A percentile compares a stretch with the other conserved stretches of the same genome.
Conservation (phyloP, 2,888 invertebrate species). For the Heliconius ismenius region DNA sequence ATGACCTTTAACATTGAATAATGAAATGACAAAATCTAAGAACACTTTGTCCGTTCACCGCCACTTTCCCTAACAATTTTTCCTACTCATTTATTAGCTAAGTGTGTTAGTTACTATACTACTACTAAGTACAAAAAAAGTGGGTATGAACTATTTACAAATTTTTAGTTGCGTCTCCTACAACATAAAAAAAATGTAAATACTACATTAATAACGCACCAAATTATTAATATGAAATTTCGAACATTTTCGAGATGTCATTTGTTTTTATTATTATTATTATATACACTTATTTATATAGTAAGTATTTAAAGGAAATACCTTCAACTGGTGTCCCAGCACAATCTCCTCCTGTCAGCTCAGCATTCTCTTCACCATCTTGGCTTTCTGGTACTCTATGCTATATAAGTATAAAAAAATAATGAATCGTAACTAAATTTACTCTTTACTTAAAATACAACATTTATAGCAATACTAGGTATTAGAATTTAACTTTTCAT, state of each 20-base stretch:
- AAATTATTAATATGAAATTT: too few relatives aligned
- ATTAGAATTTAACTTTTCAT: too few relatives aligned
- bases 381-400: slow-evolving; percentile 75
- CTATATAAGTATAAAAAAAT: slow-evolving; percentile 49
- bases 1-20: slow-evolving; percentile 6
- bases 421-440: background rate
- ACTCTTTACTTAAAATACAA: too few relatives aligned
- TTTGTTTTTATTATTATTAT: too few relatives aligned
- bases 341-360: slow-evolving; percentile 51
- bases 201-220: too few relatives aligned
- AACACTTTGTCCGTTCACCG: background rate
- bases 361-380: slow-evolving; percentile 52
- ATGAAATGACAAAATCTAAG: background rate
- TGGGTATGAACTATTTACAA: too few relatives aligned
- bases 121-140: too few relatives aligned
- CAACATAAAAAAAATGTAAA: too few relatives aligned
- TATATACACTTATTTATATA: background rate
- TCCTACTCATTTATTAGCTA: background rate
- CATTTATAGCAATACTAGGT: too few relatives aligned
- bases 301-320: slow-evolving; percentile 45
- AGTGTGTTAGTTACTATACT: background rate
- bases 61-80: background rate
- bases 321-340: slow-evolving; percentile 59
- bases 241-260: too few relatives aligned
- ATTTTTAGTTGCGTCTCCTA: too few relatives aligned